phyloP scores from a whole-genome alignment of 2,888 invertebrate genomes.

The Drosophila pegasa region DNA sequence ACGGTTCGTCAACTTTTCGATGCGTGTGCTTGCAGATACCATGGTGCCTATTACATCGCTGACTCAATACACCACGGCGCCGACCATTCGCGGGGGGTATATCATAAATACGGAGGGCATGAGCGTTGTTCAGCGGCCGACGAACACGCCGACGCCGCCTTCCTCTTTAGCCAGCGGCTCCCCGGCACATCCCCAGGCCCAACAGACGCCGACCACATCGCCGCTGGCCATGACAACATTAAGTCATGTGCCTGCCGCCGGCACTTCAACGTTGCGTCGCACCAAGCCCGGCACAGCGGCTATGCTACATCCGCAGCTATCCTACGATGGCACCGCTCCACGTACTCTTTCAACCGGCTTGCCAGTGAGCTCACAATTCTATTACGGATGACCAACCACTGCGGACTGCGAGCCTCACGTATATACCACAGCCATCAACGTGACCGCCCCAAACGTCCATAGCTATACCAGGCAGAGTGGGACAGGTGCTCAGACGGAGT shows the following conservation, averaged over 20 bases:
- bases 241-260: constrained; percentile 43
- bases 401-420: constrained; percentile 63
- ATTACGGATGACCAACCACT: constrained; percentile 84
- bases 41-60: constrained; percentile 83
- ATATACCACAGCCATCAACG: constrained; percentile 46
- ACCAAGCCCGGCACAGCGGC: constrained; percentile 55
- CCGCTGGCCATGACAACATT: constrained; percentile 53
- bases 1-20: constrained; percentile 4
- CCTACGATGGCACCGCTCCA: constrained; percentile 84
- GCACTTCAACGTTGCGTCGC: constrained; percentile 69
- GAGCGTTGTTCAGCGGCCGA: constrained; percentile 79
- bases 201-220: constrained; percentile 47
- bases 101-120: constrained; percentile 81
- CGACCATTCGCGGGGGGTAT: constrained; percentile 83
- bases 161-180: constrained; percentile 59
- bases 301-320: constrained; percentile 75
- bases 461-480: constrained; percentile 28
- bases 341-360: constrained; percentile 84
- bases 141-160: constrained; percentile 77
- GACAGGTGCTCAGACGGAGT: constrained; percentile 22
- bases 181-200: constrained; percentile 57
- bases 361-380: constrained; percentile 83
- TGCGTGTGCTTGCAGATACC: constrained; percentile 65
- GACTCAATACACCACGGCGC: constrained; percentile 83
- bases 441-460: constrained; percentile 32